Evolutionary conservation across 2,113 vertebrate species (phyloP), one percentile per base, ranked within the genome.

Genomic region (Leuciscus idus): DNA sequence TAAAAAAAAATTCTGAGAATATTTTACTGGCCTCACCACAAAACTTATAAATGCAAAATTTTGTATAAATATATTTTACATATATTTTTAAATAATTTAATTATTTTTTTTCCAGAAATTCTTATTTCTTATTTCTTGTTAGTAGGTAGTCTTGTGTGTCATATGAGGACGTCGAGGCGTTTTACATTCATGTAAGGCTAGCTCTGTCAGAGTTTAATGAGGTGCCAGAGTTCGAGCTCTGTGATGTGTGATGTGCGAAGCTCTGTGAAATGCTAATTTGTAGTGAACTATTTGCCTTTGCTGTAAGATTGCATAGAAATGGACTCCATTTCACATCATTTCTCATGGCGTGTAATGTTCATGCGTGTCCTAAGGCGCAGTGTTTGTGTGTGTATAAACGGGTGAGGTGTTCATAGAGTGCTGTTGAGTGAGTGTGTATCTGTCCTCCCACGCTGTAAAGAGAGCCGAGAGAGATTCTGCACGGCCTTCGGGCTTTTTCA

Each of bases 401-500:
- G 43, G 80, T 82, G 68, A 82, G 80, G 23, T 23, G 80, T 68
- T 80, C 75, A 43, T 1, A 72, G 30, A 85, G 74, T 11, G 46
- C 76, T 43, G 62, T 70, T 33, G 83, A 62, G 43, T 64, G 43
- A 57, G 84, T 4, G 21, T 72, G 30, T 57, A 36, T 77, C 75
- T 26, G 23, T 79, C 64, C 76, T 26, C 84, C 84, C 52, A 73
- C 84, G 79, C 64, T 48, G 61, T 10, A 30, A 36, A 36, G 33
- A 23, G 21, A 79, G 11, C 76, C 59, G 55, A 80, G 6, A 80
- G 77, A 81, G 39, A 66, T 66, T 46, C 13, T 66, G 28, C 46
- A 6, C 33, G 62, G 64, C 50, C 84, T 85, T 79, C 15, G 4
- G 50, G 79, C 74, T 78, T 66, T 84, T 79, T 52, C 30, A 70